Base-by-base conservation (phyloP, 2,113 vertebrate species). In the Datnioides undecimradiatus region DNA sequence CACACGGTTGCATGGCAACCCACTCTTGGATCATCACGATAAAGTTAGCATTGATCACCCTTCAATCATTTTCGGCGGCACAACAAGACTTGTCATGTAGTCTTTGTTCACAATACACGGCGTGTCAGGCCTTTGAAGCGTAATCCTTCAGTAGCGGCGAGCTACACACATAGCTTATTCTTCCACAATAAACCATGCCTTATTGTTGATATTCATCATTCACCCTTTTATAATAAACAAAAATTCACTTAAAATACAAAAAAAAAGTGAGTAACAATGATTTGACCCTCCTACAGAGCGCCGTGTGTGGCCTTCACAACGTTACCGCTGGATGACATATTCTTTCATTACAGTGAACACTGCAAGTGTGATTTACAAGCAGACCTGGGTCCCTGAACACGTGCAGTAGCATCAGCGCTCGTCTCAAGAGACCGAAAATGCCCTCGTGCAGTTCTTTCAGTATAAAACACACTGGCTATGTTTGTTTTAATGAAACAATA, bases 1-100 rank as follows among this genome's bases (percentile, higher is more conserved):
- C 66, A 80, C 65, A 80, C 21, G 68, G 87, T 87, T 79, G 84
- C 87, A 68, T 89, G 78, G 87, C 84, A 92, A 92, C 91, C 60
- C 38, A 72, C 33, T 70, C 60, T 36, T 27, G 60, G 43, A 80
- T 85, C 65, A 67, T 72, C 31, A 25, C 38, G 29, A 86, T 72
- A 45, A 70, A 55, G 75, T 90, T 83, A 82, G 46, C 75, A 78
- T 59, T 86, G 86, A 87, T 87, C 84, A 65, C 66, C 38, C 63
- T 73, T 82, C 75, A 80, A 51, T 80, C 58, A 33, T 72, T 73
- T 76, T 4, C 29, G 31, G 68, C 12, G 33, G 55, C 25, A 62
- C 57, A 64, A 62, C 46, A 16, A 43, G 33, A 72, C 74, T 55
- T 68, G 70, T 73, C 76, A 59, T 16, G 36, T n/a, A 34, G 64